Evolutionary conservation across 2,888 invertebrate genomes (phyloP), one percentile per base, ranked within the genome.

Genomic region (Trichopoda pennipes): DNA sequence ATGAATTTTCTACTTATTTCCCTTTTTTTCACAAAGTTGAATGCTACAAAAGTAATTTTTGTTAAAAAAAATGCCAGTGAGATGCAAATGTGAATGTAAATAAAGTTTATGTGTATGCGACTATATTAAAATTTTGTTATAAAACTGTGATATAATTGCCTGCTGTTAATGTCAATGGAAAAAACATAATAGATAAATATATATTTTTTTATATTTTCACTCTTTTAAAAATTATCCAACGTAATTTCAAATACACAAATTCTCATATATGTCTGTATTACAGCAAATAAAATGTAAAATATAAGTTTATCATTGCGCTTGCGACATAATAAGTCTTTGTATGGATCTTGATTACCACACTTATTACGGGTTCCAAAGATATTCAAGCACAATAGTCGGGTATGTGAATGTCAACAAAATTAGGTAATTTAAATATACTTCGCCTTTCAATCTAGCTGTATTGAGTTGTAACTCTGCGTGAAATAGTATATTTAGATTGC

Each of bases 141-240:
- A 75, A 76, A 79, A 73, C 75, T 72, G 68, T 70, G 68, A 75
- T 69, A 81, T 83, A 85, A 85, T 85, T 85, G 84, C 80, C 84
- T 84, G 81, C 72, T 76, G 80, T 78, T 81, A 60, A 76, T 84
- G 81, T 78, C 84, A 84, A 68, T 83, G 76, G 44, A 58, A 53
- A 49, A 49, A 60, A 44, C 19, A n/a, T 12, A 10, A 35, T 42
- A 32, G 28, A 38, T 55, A 23, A n/a, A 32, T 21, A 56, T 38
- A 12, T 38, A 12, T 38, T 38, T 38, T 35, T 35, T 74, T 77
- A 10, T 63, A 80, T 76, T 77, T 74, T 77, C 19, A 49, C 51
- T 38, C 17, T 49, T 78, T 72, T 32, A 44, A 66, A 78, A 73
- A 44, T n/a, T n/a, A n/a, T n/a, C n/a, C n/a, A n/a, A n/a, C n/a